Evolutionary conservation across 2,888 invertebrate genomes (phyloP).

Genomic region (Cheilosia scutellata): DNA sequence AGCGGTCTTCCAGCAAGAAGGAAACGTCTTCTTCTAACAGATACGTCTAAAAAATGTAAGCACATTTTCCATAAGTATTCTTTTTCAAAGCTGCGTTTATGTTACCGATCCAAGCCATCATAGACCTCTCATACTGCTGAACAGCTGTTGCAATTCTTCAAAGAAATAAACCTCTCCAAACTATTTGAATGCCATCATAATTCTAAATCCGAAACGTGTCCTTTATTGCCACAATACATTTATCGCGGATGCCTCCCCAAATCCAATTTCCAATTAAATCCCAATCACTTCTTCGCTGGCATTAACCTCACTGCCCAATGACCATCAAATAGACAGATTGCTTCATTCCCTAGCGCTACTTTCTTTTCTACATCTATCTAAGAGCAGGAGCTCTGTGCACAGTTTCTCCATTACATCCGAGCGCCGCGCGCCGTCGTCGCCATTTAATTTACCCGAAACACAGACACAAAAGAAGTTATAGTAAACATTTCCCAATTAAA

Average conservation of each 20-base stretch:
- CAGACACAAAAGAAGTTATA: slow-evolving; percentile 36
- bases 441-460: slow-evolving; percentile 29
- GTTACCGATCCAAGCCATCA: too few relatives aligned
- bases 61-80: too few relatives aligned
- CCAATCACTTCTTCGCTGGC: slow-evolving; percentile 6
- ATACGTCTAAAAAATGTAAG: too few relatives aligned
- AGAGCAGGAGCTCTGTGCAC: neutral
- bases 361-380: slow-evolving; percentile 13
- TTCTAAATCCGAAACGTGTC: too few relatives aligned
- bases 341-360: slow-evolving; percentile 30
- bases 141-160: too few relatives aligned
- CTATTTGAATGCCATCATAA: neutral
- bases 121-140: too few relatives aligned
- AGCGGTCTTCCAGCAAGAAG: too few relatives aligned
- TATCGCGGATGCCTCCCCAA: neutral
- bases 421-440: too few relatives aligned
- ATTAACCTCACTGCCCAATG: slow-evolving; percentile 4
- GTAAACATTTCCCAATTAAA: slow-evolving; percentile 63
- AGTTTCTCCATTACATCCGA: neutral
- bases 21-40: too few relatives aligned
- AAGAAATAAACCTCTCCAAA: too few relatives aligned
- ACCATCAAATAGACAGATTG: slow-evolving; percentile 32
- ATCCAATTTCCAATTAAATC: slow-evolving; percentile 28
- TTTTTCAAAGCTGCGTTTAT: too few relatives aligned
- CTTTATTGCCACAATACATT: neutral